A percentile compares a stretch with the other conserved stretches of the same genome.
Evolutionary conservation across 2,113 vertebrate genomes (phyloP).

Genomic region (Percopsis transmontana): DNA sequence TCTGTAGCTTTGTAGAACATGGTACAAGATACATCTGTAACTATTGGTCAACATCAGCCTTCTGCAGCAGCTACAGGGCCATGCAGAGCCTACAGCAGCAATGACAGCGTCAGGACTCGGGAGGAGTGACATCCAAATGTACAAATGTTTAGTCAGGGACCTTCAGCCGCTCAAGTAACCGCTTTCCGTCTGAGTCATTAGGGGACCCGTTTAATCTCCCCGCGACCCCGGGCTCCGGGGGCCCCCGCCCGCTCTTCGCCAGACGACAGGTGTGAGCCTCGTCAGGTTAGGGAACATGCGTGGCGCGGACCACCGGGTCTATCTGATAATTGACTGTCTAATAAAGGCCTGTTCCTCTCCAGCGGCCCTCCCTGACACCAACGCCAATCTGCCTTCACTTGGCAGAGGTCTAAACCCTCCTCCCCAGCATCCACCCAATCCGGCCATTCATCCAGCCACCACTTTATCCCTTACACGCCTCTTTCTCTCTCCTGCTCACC

Average conservation of each 20-base stretch:
- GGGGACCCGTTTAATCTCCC: constrained; percentile 27
- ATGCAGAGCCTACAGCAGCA: neutral
- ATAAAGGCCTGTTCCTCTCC: constrained; percentile 67
- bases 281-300: constrained; percentile 47
- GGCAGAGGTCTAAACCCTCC: constrained; percentile 46
- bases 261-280: constrained; percentile 29
- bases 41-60: too few relatives aligned
- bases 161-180: constrained; percentile 24
- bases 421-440: constrained; percentile 5
- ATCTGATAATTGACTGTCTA: constrained; percentile 79
- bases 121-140: neutral
- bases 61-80: too few relatives aligned
- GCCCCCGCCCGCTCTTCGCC: constrained; percentile 35
- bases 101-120: too few relatives aligned
- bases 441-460: constrained; percentile 59
- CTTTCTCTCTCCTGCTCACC: constrained; percentile 51
- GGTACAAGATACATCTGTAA: too few relatives aligned
- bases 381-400: constrained; percentile 70
- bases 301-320: constrained; percentile 69
- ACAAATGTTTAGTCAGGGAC: constrained; percentile 5
- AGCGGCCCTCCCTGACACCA: constrained; percentile 66
- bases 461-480: constrained; percentile 45
- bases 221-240: constrained; percentile 25
- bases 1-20: too few relatives aligned
- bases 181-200: constrained; percentile 17